Conservation (phyloP, 2,113 vertebrate species). For the Sciurus niger region DNA sequence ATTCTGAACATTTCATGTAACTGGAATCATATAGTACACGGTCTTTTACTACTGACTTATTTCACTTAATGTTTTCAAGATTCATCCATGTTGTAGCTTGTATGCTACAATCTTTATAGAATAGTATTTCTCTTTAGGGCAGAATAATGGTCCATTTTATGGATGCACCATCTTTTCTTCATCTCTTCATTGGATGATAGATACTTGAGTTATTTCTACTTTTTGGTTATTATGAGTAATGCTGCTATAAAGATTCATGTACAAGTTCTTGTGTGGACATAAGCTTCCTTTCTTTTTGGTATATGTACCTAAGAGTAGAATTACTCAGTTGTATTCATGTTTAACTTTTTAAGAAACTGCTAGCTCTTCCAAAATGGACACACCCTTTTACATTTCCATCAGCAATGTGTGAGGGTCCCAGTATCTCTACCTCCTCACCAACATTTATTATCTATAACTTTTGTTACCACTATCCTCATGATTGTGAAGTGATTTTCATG, state of each 20-base stretch:
- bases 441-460: not conserved
- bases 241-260: not conserved
- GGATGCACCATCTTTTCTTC: not conserved
- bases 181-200: not conserved
- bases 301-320: not conserved
- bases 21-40: not conserved
- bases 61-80: not conserved
- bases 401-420: not conserved
- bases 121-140: not conserved
- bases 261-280: not conserved
- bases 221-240: not conserved
- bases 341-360: slow-evolving; percentile 34
- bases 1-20: not conserved
- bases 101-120: not conserved
- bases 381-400: not conserved
- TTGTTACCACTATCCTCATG: not conserved
- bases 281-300: slow-evolving; percentile 20
- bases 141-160: not conserved
- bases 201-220: not conserved
- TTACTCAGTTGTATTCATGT: not conserved
- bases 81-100: not conserved
- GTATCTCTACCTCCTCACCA: not conserved
- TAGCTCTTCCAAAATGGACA: not conserved
- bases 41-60: not conserved
- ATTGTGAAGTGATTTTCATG: not conserved